Evolutionary conservation across 1,140 invertebrate genomes (phyloP), one percentile per base, ranked within the genome.

Genomic region (Reticulitermes speratus): DNA sequence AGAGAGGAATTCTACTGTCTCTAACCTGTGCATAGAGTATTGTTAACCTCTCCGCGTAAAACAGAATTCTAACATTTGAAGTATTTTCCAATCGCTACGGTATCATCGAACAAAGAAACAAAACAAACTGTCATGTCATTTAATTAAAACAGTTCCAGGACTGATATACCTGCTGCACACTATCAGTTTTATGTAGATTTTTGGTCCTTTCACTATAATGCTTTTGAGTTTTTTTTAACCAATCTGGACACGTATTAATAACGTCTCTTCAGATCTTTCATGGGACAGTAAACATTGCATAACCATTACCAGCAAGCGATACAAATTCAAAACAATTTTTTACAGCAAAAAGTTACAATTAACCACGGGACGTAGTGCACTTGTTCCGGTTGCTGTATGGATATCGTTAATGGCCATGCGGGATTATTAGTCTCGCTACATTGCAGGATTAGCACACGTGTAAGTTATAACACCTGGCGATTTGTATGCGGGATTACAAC

Each of bases 401-500:
- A 16, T 30, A 75, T 30, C 65, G 65, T 75, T 75, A 75, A 75
- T 75, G 65, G 65, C 25, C n/a, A 30, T 30, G 7, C n/a, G n/a
- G 65, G 65, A 75, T 75, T 75, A 30, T 30, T 75, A 75, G 65
- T 30, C 25, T 6, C 65, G 65, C 25, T 30, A 30, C 25, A 9
- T n/a, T 75, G 65, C 25, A 9, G 65, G 65, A 75, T 75, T 75
- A 75, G 25, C 65, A 75, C 65, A 75, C 65, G 65, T 75, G 65
- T 75, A 75, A 75, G 65, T 75, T 75, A 75, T 30, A 75, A 75
- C 65, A 75, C 65, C 65, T 75, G 65, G 65, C 65, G 65, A 75
- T 75, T 75, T 75, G 65, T 75, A 75, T 11, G 25, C 25, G 65
- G 65, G 65, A 75, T 75, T 75, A 75, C 65, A 75, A 75, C 8